Base-by-base conservation (phyloP, 2,888 invertebrate species). In the Tenthredo notha region DNA sequence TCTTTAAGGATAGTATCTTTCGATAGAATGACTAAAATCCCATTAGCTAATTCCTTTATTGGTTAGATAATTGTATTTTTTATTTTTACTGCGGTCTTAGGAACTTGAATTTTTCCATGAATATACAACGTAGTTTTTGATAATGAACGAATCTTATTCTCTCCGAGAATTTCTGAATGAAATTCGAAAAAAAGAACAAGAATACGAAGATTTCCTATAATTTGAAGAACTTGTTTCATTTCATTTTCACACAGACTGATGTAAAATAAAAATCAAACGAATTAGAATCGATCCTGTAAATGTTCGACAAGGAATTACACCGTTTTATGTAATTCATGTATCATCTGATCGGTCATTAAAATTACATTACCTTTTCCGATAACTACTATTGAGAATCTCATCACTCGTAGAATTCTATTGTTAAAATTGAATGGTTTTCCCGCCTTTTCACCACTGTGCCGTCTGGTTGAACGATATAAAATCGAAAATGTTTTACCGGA, bases 291-390 rank as follows among this genome's bases (percentile, higher is more conserved):
- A 21, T 58, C 9, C 0, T 9, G 18, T 9, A 12, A 72, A 72
- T 2, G 7, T n/a, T 18, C n/a, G 3, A 1, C 40, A 9, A 0
- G 33, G 37, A 72, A 40, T 72, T 47, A 47, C 25, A 61, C 29
- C 67, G 40, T 40, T 37, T 37, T 37, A 40, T 33, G 70, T n/a
- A 40, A 33, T 72, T 33, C 70, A 10, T 9, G 37, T 9, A 18
- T 72, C 18, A 72, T 25, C 40, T 72, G 70, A 72, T 72, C 70
- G 40, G 70, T 72, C 70, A 72, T 72, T 72, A 72, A 72, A 72
- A 72, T 72, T 72, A 40, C 37, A 40, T 72, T 40, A 72, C 70
- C 40, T 37, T 72, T 37, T 40, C 70, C 70, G 37, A 40, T n/a
- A 37, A 72, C 70, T 40, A 40, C 40, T 12, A 18, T 72, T 18